These are phyloP conservation scores for Drepana falcataria DNA, from an alignment of 2,888 invertebrate genomes.

Conservation along the genomic window DNA sequence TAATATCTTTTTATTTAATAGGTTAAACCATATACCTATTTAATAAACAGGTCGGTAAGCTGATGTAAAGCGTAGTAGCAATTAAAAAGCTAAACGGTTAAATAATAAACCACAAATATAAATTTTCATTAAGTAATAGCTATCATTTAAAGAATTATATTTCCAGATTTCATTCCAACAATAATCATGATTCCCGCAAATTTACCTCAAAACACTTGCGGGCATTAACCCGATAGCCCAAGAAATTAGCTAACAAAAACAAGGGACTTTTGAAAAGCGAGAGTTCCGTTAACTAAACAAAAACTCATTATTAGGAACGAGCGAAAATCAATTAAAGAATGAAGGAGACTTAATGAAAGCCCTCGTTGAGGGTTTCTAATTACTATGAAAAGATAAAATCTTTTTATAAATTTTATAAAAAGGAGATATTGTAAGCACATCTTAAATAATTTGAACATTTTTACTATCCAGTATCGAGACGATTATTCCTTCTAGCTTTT, in stretches of 20 bases:
- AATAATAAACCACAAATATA: too few relatives aligned
- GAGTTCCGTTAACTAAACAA: conserved; percentile 5
- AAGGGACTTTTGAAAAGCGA: conserved; percentile 40
- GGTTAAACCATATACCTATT: too few relatives aligned
- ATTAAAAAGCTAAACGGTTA: too few relatives aligned
- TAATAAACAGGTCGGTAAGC: too few relatives aligned
- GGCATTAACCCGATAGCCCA: conserved; percentile 49
- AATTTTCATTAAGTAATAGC: too few relatives aligned
- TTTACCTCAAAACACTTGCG: conserved; percentile 15
- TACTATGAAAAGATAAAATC: conserved; percentile 2
- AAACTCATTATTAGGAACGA: conserved; percentile 13
- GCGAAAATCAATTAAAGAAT: conserved; percentile 21
- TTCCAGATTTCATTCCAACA: neutral
- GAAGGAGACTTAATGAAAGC: conserved; percentile 15
- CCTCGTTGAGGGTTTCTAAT: conserved; percentile 7
- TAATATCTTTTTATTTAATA: too few relatives aligned
- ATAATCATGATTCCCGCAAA: conserved; percentile 6
- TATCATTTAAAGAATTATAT: neutral
- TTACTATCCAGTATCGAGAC: too few relatives aligned
- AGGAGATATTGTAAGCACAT: neutral
- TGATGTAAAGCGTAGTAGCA: too few relatives aligned
- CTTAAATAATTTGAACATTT: too few relatives aligned
- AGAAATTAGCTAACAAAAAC: conserved; percentile 45
- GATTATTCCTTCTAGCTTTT: too few relatives aligned
- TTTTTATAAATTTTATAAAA: neutral